A percentile compares a stretch with the other conserved stretches of the same genome.
Evolutionary conservation across 2,797 vertebrate species (phyloP).

Genomic region (Salarias fasciatus): DNA sequence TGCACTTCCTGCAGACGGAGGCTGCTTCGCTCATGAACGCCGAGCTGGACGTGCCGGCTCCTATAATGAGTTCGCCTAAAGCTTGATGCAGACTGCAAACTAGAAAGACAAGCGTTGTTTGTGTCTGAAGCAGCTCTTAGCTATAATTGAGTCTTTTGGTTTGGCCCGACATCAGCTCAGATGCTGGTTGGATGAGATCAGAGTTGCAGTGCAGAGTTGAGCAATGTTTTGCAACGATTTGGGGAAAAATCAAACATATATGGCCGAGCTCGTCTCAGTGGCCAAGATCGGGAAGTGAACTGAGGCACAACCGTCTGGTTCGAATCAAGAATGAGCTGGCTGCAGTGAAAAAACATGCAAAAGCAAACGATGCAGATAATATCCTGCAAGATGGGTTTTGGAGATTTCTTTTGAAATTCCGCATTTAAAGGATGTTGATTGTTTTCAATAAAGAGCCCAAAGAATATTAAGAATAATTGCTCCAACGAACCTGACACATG

Average conservation of each 20-base stretch:
- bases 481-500: background rate
- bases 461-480: background rate
- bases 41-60: slow-evolving; percentile 10
- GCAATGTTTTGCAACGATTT: slow-evolving; percentile 27
- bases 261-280: background rate
- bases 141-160: slow-evolving; percentile 33
- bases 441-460: too few relatives aligned
- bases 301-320: slow-evolving; percentile 6
- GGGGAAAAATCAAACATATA: background rate
- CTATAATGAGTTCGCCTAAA: slow-evolving; percentile 9
- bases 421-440: background rate
- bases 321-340: slow-evolving; percentile 5
- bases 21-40: background rate
- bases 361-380: too few relatives aligned
- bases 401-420: background rate
- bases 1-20: slow-evolving; percentile 7
- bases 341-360: slow-evolving; percentile 1
- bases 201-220: slow-evolving; percentile 1
- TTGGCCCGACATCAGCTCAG: slow-evolving; percentile 16
- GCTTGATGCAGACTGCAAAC: slow-evolving; percentile 3
- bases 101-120: background rate
- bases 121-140: slow-evolving; percentile 17
- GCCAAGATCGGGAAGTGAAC: background rate
- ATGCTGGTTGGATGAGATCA: slow-evolving; percentile 19
- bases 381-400: too few relatives aligned